Base-by-base conservation (phyloP, 2,113 vertebrate species). In the Sceloporus tristichus region DNA sequence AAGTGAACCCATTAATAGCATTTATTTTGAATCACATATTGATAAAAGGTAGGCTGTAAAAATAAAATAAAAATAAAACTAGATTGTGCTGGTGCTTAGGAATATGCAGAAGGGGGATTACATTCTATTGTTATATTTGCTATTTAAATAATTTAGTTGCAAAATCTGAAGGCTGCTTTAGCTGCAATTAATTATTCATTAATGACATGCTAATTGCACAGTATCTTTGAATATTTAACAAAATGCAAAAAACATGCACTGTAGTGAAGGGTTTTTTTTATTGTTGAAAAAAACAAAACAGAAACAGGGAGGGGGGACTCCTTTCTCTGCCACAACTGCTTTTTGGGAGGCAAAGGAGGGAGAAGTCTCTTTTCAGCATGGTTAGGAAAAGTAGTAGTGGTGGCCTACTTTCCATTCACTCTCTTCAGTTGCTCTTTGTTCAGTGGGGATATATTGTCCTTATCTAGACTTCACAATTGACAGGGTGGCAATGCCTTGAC, bases 171-270 rank as follows among this genome's bases (percentile, higher is more conserved):
- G 97, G 97, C 97, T 98, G 97, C 97, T 98, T 98, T 98, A 98
- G 98, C 97, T 97, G 95, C 96, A 98, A 98, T 99, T 98, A 98
- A 99, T 98, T 98, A 99, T 99, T 99, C 98, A 99, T 98, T 99
- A 98, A 99, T 98, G 98, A 98, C 98, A 98, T 98, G 98, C 98
- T 99, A 99, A 99, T 99, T 99, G 98, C 97, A 97, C 93, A 87
- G 90, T 97, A 98, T 95, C 98, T 97, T 97, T 99, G 98, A 98
- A 99, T 98, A 98, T 98, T 98, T 98, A 98, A 98, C 98, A 98
- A 98, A 98, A 98, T 97, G 96, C 97, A 97, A 98, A 98, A 34
- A 98, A 96, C 96, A 97, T 97, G 96, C 97, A 96, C 95, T 94
- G 96, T 97, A 97, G 97, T 97, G 97, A 97, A 95, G 59, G 96